phyloP scores from a whole-genome alignment of 2,888 invertebrate species.

The Drepanosiphum platanoidis region DNA sequence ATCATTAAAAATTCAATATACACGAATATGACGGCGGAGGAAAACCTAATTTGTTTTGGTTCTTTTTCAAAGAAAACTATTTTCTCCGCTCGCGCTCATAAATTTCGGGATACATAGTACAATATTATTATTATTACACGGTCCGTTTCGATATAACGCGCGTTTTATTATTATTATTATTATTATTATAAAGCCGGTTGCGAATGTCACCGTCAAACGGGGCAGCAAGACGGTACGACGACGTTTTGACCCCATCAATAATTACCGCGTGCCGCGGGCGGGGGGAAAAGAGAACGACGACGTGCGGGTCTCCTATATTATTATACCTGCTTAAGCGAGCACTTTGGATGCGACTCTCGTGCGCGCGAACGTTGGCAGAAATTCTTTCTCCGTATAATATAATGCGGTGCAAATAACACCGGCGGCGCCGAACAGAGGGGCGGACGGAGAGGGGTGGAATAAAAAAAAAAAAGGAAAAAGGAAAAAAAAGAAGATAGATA shows the following conservation, averaged over 20 bases:
- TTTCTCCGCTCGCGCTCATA: too few species aligned
- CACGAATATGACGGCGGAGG: too few species aligned
- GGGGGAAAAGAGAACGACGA: constrained; percentile 3
- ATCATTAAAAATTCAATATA: too few species aligned
- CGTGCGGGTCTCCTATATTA: neutral
- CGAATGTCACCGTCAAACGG: neutral
- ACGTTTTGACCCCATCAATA: constrained; percentile 24
- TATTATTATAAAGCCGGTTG: neutral
- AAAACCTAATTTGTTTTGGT: too few species aligned
- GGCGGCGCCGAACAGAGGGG: neutral
- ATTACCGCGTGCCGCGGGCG: constrained; percentile 22
- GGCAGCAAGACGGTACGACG: neutral
- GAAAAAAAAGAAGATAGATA: constrained; percentile 38
- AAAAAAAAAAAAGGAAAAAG: neutral
- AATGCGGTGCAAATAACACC: constrained; percentile 55
- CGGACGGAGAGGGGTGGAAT: neutral
- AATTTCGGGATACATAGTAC: too few species aligned
- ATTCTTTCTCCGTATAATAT: constrained; percentile 21
- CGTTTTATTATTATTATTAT: too few species aligned
- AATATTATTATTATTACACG: too few species aligned
- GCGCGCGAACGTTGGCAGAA: constrained; percentile 25
- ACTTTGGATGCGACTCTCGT: constrained; percentile 52
- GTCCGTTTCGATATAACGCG: neutral
- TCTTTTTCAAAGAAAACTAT: too few species aligned
- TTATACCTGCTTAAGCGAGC: constrained; percentile 38